Evolutionary conservation across 2,888 invertebrate genomes (phyloP), one percentile per base, ranked within the genome.

Genomic region (Lasiommata megera): DNA sequence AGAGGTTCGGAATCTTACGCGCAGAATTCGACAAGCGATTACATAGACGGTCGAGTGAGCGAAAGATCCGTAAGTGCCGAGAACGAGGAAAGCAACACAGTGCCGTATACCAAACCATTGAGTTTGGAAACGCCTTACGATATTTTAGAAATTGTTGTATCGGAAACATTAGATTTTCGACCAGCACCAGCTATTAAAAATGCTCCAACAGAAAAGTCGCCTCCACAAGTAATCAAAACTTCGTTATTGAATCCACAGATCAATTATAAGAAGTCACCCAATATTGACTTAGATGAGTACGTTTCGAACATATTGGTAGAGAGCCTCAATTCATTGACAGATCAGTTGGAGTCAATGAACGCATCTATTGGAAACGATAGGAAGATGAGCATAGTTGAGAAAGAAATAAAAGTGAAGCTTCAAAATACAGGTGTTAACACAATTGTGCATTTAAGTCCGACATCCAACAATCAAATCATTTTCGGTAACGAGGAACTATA

Each of bases 241-340:
- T 63, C 69, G 7, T 44, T 64, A 43, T 14, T 29, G 5, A 46
- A 29, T 46, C 46, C 46, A 1, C 31, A 46, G 14, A 58, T 54
- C 7, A 70, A 58, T 51, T 56, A 53, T 16, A 68, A 59, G 54
- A 67, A 57, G 37, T 38, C 58, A 8, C 65, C 63, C n/a, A 78
- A 75, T 52, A 70, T 84, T 37, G 82, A 89, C 65, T 80, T 92
- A 17, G 92, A 92, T 68, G 84, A 88, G 64, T 92, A 91, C 65
- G 92, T 92, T 12, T 91, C 92, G 1, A 86, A 86, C 66, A 86
- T 92, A 66, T 71, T 92, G 36, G 88, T 92, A 6, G 91, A 92
- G 67, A 92, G 92, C 63, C 76, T 92, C 9, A 84, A 90, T 67
- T 88, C 91, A 2, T 72, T 92, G 62, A 82, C 86, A 6, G 91